These are phyloP conservation scores for Lasioglossum lativentre DNA, from an alignment of 2,888 invertebrate species.

Conservation along the genomic window DNA sequence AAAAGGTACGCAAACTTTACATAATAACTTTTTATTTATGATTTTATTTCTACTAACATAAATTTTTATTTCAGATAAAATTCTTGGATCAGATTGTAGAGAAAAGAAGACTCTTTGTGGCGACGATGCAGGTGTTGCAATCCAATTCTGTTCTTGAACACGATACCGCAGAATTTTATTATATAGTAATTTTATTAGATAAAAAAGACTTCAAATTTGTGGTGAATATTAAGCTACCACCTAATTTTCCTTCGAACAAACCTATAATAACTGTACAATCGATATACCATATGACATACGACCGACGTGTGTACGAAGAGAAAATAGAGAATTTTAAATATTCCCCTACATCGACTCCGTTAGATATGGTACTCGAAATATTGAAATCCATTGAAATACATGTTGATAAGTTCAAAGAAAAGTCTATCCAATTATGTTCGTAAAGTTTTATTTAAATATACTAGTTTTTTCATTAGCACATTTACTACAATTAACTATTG, in stretches of 20 bases:
- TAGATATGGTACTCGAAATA: conserved; percentile 79
- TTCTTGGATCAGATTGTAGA: conserved; percentile 50
- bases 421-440: conserved; percentile 57
- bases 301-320: conserved; percentile 68
- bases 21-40: conserved; percentile 67
- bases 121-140: conserved; percentile 76
- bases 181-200: conserved; percentile 82
- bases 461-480: conserved; percentile 24
- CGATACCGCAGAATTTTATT: conserved; percentile 82
- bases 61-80: conserved; percentile 70
- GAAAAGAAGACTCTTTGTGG: conserved; percentile 69
- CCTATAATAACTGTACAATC: conserved; percentile 86
- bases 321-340: conserved; percentile 77
- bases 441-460: conserved; percentile 35
- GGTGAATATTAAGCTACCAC: conserved; percentile 76
- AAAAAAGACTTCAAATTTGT: conserved; percentile 84
- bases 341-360: conserved; percentile 74
- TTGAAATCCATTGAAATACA: conserved; percentile 48
- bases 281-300: conserved; percentile 85
- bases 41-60: conserved; percentile 65
- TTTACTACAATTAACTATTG: not conserved
- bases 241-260: conserved; percentile 86
- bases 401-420: conserved; percentile 69
- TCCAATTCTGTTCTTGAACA: conserved; percentile 84
- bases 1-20: conserved; percentile 83